A percentile compares a stretch with the other conserved stretches of the same genome.
These are phyloP conservation scores for Aviceda subcristata DNA, from an alignment of 2,113 vertebrate species.

Conservation along the genomic window DNA sequence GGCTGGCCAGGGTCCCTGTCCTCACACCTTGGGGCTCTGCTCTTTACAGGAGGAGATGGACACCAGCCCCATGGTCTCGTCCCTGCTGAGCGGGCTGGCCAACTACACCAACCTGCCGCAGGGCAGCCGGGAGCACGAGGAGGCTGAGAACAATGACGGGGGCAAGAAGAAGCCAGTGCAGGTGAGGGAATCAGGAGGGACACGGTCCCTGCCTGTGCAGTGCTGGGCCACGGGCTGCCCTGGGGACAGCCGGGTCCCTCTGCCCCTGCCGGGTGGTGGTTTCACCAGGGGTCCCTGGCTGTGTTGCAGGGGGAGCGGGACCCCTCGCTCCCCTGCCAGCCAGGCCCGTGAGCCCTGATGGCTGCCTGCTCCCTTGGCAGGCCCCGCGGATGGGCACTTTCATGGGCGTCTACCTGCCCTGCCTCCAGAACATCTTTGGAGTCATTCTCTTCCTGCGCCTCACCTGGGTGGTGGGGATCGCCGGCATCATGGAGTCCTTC, in stretches of 20 bases:
- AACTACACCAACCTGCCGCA: conserved; percentile 97
- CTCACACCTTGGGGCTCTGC: rapidly evolving
- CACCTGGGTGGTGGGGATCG: conserved; percentile 97
- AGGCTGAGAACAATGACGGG: conserved; percentile 94
- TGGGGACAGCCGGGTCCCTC: rapidly evolving
- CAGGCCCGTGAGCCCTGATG: background rate
- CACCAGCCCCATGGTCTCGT: conserved; percentile 98
- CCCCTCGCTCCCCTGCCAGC: background rate
- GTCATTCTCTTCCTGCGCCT: conserved; percentile 98
- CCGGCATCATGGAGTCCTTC: conserved; percentile 93
- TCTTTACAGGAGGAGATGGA: conserved; percentile 94
- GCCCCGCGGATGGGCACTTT: conserved; percentile 94
- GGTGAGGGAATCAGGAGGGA: conserved; percentile 26
- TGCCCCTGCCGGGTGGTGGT: rapidly evolving
- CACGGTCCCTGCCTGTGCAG: rapidly evolving
- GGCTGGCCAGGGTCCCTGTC: background rate
- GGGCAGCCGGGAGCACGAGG: conserved; percentile 94
- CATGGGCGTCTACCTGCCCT: conserved; percentile 98
- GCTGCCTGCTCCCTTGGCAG: conserved; percentile 58
- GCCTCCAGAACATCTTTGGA: conserved; percentile 98
- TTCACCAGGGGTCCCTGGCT: background rate
- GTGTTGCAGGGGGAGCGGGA: background rate
- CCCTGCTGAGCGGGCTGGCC: conserved; percentile 93
- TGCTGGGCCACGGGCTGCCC: background rate
- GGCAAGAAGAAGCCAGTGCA: conserved; percentile 81